A percentile compares a stretch with the other conserved stretches of the same genome.
phyloP scores from a whole-genome alignment of 2,113 vertebrate genomes.

The Notechis scutatus region DNA sequence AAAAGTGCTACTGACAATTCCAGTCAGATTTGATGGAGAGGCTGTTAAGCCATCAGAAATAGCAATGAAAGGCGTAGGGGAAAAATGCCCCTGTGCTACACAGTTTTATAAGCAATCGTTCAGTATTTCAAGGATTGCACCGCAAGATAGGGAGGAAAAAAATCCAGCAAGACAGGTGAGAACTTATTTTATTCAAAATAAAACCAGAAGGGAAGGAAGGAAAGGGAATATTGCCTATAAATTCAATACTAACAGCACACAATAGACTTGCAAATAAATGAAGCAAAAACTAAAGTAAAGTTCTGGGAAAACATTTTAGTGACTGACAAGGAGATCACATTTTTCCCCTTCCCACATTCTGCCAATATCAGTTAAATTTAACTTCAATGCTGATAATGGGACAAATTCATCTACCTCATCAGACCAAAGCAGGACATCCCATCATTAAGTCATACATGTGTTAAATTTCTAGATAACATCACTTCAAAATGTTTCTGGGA shows the following conservation, averaged over 20 bases:
- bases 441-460: not conserved
- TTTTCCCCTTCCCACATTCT: not conserved
- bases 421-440: not conserved
- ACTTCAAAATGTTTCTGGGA: not conserved
- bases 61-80: not conserved
- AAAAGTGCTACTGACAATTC: not conserved
- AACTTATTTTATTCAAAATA: not conserved
- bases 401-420: not conserved
- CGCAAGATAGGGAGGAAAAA: not conserved
- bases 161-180: not conserved
- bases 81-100: not conserved
- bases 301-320: not conserved
- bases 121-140: conserved; percentile 4
- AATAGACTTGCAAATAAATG: not conserved
- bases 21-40: not conserved
- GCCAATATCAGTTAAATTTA: not conserved
- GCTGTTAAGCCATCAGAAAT: not conserved
- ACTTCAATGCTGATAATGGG: not conserved
- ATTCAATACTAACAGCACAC: not conserved
- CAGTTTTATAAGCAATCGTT: not conserved
- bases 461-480: not conserved
- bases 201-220: not conserved
- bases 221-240: not conserved
- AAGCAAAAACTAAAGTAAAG: not conserved
- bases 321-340: not conserved